Conservation (phyloP, 2,113 vertebrate species). For the Saccopteryx bilineata region DNA sequence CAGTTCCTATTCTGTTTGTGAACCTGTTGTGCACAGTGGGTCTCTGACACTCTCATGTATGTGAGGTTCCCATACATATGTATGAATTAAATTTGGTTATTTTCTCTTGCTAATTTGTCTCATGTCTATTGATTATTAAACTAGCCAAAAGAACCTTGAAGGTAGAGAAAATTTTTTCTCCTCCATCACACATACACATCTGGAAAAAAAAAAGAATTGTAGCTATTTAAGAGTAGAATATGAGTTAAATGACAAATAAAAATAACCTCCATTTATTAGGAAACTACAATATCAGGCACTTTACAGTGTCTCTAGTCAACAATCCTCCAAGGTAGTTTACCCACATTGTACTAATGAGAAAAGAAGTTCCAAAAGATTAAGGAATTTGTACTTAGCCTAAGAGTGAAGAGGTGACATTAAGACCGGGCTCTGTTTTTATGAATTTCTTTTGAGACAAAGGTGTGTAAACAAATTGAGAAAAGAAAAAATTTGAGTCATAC, state of each 20-base stretch:
- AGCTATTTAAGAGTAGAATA: neutral
- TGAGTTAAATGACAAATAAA: constrained; percentile 24
- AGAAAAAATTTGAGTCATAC: neutral
- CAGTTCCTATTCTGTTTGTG: neutral
- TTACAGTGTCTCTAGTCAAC: neutral
- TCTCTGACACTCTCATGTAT: neutral
- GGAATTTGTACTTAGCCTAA: neutral
- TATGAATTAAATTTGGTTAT: neutral
- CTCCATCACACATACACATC: neutral
- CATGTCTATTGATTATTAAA: neutral
- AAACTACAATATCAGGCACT: constrained; percentile 4
- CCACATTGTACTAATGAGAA: neutral
- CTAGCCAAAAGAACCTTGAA: neutral
- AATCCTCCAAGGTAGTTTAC: neutral
- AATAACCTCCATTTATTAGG: constrained; percentile 1
- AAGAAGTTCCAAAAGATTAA: neutral
- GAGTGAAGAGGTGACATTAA: neutral
- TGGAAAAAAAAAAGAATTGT: neutral
- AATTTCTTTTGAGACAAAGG: constrained; percentile 49
- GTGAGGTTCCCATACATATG: neutral
- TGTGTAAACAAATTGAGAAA: constrained; percentile 1
- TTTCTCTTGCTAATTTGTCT: neutral
- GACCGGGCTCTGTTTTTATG: neutral
- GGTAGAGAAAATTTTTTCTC: neutral
- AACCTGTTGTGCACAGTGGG: neutral